Evolutionary conservation across 53 echinoderm and acorn worm genomes (phyloP), one percentile per base, ranked within the genome.

Genomic region (Hippasteria phrygiana): DNA sequence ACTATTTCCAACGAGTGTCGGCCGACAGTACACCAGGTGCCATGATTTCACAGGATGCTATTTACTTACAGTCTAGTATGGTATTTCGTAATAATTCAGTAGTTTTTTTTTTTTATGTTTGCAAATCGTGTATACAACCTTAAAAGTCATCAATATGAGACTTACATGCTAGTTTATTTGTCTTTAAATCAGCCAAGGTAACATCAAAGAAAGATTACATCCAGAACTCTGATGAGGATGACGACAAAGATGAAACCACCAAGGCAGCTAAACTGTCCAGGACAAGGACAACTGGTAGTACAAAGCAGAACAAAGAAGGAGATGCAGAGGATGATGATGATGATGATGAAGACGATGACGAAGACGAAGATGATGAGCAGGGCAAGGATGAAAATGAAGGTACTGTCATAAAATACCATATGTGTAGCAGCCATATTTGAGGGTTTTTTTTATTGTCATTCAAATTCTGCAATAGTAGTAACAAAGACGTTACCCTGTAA

Each of bases 381-480:
- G 75, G 45, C 1, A 10, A 75, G 12, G 75, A 75, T 6, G 56
- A 82, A 64, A 39, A 54, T 71, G 87, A 69, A 71, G 87, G 40
- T 87, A 43, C 26, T 59, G 59, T 59, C 59, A 24, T 22, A 59
- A 1, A n/a, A 24, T 45, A 7, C 11, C n/a, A n/a, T n/a, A n/a
- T n/a, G n/a, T n/a, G n/a, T n/a, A n/a, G n/a, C n/a, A n/a, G n/a
- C n/a, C n/a, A n/a, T n/a, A n/a, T n/a, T n/a, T n/a, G n/a, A n/a
- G n/a, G n/a, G n/a, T n/a, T n/a, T n/a, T n/a, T n/a, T n/a, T n/a
- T n/a, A n/a, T n/a, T n/a, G n/a, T n/a, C n/a, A n/a, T n/a, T n/a
- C n/a, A n/a, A n/a, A n/a, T n/a, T n/a, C n/a, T n/a, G n/a, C n/a
- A n/a, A n/a, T n/a, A n/a, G n/a, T n/a, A n/a, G n/a, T n/a, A n/a